Percentiles rank a stretch among this genome's conserved stretches.
These are phyloP conservation scores for Pholis gunnellus DNA, from an alignment of 2,113 vertebrate genomes.

Conservation along the genomic window DNA sequence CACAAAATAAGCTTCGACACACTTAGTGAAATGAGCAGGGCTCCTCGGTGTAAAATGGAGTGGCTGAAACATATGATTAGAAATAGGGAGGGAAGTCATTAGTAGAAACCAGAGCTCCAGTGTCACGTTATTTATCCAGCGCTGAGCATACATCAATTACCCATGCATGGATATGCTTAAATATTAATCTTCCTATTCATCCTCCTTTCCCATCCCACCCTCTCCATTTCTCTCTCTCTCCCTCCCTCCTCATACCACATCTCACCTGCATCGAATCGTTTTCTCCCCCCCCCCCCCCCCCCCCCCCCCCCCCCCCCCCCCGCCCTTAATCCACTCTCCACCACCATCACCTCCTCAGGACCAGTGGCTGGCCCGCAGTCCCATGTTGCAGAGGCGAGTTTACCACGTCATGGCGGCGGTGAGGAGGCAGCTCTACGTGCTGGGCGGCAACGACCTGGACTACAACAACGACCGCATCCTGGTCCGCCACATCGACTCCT, in stretches of 20 bases:
- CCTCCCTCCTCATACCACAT: constrained; percentile 46
- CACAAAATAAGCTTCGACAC: constrained; percentile 75
- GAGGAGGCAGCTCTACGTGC: constrained; percentile 92
- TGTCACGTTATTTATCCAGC: constrained; percentile 81
- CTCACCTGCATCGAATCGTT: constrained; percentile 50
- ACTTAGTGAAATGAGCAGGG: constrained; percentile 79
- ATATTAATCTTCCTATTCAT: constrained; percentile 79
- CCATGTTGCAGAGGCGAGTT: constrained; percentile 96
- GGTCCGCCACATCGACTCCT: constrained; percentile 96
- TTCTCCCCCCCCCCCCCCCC: constrained; percentile 34
- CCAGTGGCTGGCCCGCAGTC: constrained; percentile 93
- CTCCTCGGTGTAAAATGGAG: constrained; percentile 78
- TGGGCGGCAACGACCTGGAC: constrained; percentile 96
- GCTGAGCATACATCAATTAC: constrained; percentile 79
- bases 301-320: constrained; percentile 6
- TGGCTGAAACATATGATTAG: constrained; percentile 82
- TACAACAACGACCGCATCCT: constrained; percentile 97
- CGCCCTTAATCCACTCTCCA: constrained; percentile 13
- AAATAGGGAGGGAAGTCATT: constrained; percentile 82
- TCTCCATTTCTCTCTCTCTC: constrained; percentile 45
- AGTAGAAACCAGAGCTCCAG: constrained; percentile 77
- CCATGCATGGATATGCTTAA: constrained; percentile 80
- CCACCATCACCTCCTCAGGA: constrained; percentile 81
- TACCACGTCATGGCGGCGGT: constrained; percentile 98
- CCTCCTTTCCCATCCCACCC: constrained; percentile 51